Conservation (phyloP, 1,140 invertebrate genomes). For the Druon quercuslanigerum region DNA sequence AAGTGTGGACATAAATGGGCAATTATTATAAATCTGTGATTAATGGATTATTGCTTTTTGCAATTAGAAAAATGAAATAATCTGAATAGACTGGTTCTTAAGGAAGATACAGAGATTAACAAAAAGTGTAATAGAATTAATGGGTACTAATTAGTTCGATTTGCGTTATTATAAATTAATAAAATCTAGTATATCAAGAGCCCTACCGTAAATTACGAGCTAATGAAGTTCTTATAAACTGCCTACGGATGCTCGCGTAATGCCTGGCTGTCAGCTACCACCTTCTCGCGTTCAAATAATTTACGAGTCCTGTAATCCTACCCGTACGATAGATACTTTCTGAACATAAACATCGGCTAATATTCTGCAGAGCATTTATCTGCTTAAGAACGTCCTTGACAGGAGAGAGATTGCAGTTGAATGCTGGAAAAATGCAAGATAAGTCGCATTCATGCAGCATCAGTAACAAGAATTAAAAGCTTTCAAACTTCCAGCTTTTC, state of each 20-base stretch:
- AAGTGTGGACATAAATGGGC: too few relatives aligned
- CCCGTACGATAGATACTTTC: conserved; percentile 13
- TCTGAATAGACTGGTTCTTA: too few relatives aligned
- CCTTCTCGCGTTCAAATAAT: conserved; percentile 15
- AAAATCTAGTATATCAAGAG: background rate
- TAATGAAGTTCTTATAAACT: conserved; percentile 23
- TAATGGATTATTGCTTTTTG: too few relatives aligned
- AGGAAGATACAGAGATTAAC: too few relatives aligned
- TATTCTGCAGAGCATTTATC: background rate
- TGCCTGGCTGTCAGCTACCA: conserved; percentile 14
- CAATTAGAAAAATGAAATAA: too few relatives aligned
- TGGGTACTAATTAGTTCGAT: too few relatives aligned
- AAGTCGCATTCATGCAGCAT: background rate
- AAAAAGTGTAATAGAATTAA: too few relatives aligned
- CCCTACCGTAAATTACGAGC: background rate
- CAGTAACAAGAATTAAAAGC: background rate
- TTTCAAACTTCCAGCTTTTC: background rate
- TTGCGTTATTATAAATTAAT: background rate
- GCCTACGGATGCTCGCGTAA: conserved; percentile 8
- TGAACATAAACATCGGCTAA: conserved; percentile 7
- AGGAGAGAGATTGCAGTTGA: conserved; percentile 4
- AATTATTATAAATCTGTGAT: too few relatives aligned
- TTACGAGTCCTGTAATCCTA: conserved; percentile 23
- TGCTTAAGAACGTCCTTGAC: conserved; percentile 15
- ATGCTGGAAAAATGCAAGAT: background rate